Conservation (phyloP, 2,888 invertebrate species). For the Hyposoter didymator region DNA sequence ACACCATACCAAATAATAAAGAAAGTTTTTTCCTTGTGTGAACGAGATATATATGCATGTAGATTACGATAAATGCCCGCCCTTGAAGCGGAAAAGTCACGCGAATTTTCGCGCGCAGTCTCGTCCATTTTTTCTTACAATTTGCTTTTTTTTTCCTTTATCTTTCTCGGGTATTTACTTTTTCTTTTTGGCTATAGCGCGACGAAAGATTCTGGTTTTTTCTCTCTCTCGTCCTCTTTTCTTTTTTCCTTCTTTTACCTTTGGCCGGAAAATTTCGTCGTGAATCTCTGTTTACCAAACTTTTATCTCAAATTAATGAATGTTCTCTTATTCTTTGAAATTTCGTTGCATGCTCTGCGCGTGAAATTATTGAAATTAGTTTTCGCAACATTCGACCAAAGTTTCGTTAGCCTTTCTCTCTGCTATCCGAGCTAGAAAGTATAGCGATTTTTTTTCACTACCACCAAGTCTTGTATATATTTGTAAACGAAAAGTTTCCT, state of each 20-base stretch:
- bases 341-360: constrained; percentile 14
- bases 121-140: background rate
- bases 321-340: constrained; percentile 50
- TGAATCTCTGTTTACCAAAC: constrained; percentile 62
- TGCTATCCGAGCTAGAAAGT: background rate
- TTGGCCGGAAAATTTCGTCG: constrained; percentile 47
- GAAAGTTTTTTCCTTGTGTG: constrained; percentile 64
- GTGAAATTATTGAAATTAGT: constrained; percentile 52
- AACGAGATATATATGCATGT: constrained; percentile 69
- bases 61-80: constrained; percentile 71
- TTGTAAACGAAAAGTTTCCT: constrained; percentile 16
- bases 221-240: constrained; percentile 37
- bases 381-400: constrained; percentile 19
- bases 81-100: constrained; percentile 66
- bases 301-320: constrained; percentile 61
- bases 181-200: background rate
- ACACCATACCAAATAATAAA: constrained; percentile 66
- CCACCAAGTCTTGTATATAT: background rate
- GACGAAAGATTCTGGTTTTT: background rate
- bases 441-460: background rate
- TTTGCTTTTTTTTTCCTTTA: constrained; percentile 27
- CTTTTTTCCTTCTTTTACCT: constrained; percentile 25
- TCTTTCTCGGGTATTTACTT: constrained; percentile 3
- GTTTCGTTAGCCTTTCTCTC: background rate
- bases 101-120: constrained; percentile 61